A percentile compares a stretch with the other conserved stretches of the same genome.
These are phyloP conservation scores for Odocoileus virginianus DNA, from an alignment of 2,113 vertebrate species.

Conservation along the genomic window DNA sequence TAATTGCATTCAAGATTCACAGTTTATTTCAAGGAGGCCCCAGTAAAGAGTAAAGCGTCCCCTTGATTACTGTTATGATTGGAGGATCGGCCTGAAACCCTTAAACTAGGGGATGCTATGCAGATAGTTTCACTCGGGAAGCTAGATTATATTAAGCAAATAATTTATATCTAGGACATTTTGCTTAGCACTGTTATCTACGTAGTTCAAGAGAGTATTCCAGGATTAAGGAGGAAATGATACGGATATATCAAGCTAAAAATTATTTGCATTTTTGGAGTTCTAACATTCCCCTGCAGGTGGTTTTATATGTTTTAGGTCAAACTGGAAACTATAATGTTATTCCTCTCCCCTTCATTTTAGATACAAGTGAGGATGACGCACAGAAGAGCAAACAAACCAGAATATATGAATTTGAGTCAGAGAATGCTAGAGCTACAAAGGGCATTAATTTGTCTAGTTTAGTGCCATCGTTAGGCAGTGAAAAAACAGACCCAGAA, in stretches of 20 bases:
- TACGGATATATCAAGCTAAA: not conserved
- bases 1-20: not conserved
- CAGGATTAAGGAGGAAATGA: not conserved
- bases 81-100: not conserved
- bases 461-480: not conserved
- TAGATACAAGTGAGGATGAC: not conserved
- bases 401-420: slow-evolving; percentile 18
- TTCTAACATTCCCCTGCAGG: slow-evolving; percentile 30
- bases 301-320: slow-evolving; percentile 17
- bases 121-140: not conserved
- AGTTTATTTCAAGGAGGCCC: slow-evolving; percentile 10
- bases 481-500: not conserved
- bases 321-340: not conserved
- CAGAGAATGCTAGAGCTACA: not conserved
- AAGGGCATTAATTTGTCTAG: slow-evolving; percentile 6
- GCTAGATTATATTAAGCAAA: not conserved
- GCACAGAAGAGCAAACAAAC: not conserved
- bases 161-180: not conserved
- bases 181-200: slow-evolving; percentile 2
- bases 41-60: not conserved
- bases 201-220: slow-evolving; percentile 1
- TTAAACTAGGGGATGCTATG: not conserved
- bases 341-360: not conserved
- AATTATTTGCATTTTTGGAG: slow-evolving; percentile 4
- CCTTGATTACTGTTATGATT: not conserved